Base-by-base conservation (phyloP, 1,140 invertebrate genomes). In the Drosophila bocki region DNA sequence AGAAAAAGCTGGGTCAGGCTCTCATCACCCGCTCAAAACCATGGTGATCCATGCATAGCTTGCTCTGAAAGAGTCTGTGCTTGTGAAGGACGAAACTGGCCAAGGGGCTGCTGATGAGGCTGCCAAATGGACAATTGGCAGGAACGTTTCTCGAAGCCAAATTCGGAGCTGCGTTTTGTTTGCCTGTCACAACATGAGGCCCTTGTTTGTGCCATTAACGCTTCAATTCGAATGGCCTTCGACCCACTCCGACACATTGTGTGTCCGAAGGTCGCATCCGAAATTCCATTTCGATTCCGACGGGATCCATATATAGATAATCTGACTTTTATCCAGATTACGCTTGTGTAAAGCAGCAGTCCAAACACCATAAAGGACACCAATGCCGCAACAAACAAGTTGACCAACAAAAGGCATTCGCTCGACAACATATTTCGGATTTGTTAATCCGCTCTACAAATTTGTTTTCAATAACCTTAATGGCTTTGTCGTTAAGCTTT, bases 171-270 rank as follows among this genome's bases (percentile, higher is more conserved):
- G 41, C 50, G 77, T 81, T 80, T 75, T 77, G 68, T 68, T 78
- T 75, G 82, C 60, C 68, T 81, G 80, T 68, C 80, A 78, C 77
- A 72, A 77, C 72, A 71, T 54, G 44, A 15, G 67, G 35, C 33
- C 59, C 39, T 63, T 65, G 56, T 54, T 63, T 57, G 48, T 68
- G 60, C 58, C 68, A 80, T 80, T 83, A 83, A 64, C 72, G 84
- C 68, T 44, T 67, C 63, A 88, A 63, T 80, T 80, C 44, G 58
- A 77, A 68, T 68, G 76, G 60, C 68, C 69, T 72, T 76, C 70
- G 75, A 50, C 61, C 65, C 60, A 60, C 41, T 44, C 45, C 42
- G 57, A 60, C 61, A 68, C 75, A 67, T 78, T 64, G 74, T 63
- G 62, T 29, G 33, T 41, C 12, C 26, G 61, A 41, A 51, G 60